Base-by-base conservation (phyloP, 2,113 vertebrate genomes). In the Cynocephalus volans region DNA sequence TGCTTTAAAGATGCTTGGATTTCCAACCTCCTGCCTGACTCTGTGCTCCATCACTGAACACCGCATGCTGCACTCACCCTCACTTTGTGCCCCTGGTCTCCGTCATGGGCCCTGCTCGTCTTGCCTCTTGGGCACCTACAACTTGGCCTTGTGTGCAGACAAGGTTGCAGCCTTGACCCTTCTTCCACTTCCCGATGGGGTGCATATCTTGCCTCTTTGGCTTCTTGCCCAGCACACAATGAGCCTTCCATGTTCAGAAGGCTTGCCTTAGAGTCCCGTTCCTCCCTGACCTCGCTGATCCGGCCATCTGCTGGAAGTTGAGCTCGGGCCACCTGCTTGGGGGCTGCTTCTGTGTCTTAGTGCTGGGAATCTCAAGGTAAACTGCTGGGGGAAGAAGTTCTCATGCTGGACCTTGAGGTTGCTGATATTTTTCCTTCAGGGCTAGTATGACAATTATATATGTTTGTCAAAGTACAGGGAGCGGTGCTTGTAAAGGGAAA, bases 181-280 rank as follows among this genome's bases (percentile, higher is more conserved):
- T 64, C 48, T 48, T 81, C 31, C 48, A 28, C 12, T 73, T 15
- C 81, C 86, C 19, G 18, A 26, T 28, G 72, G 72, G 19, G 10
- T n/a, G 23, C 24, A 36, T 31, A 33, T 15, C 15, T 62, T n/a
- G 33, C n/a, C 18, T 72, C 62, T 93, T 26, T 4, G 50, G 24
- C 45, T 50, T 36, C 8, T 5, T 70, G 56, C 83, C 84, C n/a
- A 92, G 92, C 62, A 86, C 73, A 89, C 79, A 54, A 6, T 26
- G 62, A 95, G 52, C 80, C 95, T 81, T 76, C 15, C 15, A 41
- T 6, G 48, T 83, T 45, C 11, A 10, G 62, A 79, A 65, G 80
- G 1, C 41, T 87, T 79, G 56, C 80, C 45, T 48, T 45, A 14
- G 41, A 10, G 8, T 82, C 28, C 23, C 56, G 48, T 69, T 69